Evolutionary conservation across 2,888 invertebrate species (phyloP).

Genomic region (Hemistola chrysoprasaria): DNA sequence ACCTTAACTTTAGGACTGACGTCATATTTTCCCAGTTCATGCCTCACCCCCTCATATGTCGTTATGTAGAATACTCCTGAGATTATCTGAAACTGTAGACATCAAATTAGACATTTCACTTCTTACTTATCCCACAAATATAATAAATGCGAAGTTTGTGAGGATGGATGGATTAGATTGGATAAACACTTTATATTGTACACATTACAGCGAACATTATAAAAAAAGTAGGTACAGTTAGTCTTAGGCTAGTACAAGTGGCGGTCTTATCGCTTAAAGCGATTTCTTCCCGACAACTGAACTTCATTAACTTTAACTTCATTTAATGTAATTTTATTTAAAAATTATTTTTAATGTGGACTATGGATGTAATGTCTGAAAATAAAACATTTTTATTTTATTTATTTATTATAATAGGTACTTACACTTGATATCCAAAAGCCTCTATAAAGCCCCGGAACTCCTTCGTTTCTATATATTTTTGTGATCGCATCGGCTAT

Average conservation of each 20-base stretch:
- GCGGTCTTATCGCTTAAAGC: too few relatives aligned
- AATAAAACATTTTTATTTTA: not conserved
- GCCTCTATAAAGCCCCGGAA: slow-evolving; percentile 94
- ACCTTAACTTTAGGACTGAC: slow-evolving; percentile 83
- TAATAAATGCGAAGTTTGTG: too few relatives aligned
- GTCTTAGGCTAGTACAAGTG: too few relatives aligned
- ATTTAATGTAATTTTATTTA: too few relatives aligned
- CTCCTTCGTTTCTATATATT: slow-evolving; percentile 92
- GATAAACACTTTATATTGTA: too few relatives aligned
- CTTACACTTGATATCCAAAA: slow-evolving; percentile 96
- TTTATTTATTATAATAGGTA: slow-evolving; percentile 18
- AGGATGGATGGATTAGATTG: too few relatives aligned
- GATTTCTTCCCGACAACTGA: too few relatives aligned
- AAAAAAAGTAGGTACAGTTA: too few relatives aligned
- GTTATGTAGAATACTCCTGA: slow-evolving; percentile 96
- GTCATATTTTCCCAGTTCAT: slow-evolving; percentile 86
- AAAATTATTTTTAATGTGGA: too few relatives aligned
- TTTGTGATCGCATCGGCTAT: slow-evolving; percentile 95
- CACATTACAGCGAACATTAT: too few relatives aligned
- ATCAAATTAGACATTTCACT: not conserved
- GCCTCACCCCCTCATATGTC: slow-evolving; percentile 95
- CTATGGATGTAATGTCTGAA: not conserved
- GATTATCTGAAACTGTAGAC: slow-evolving; percentile 86
- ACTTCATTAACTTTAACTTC: too few relatives aligned
- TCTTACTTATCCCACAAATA: too few relatives aligned